Evolutionary conservation across 2,797 vertebrate genomes (phyloP), one percentile per base, ranked within the genome.

Genomic region (Etheostoma nigrum): DNA sequence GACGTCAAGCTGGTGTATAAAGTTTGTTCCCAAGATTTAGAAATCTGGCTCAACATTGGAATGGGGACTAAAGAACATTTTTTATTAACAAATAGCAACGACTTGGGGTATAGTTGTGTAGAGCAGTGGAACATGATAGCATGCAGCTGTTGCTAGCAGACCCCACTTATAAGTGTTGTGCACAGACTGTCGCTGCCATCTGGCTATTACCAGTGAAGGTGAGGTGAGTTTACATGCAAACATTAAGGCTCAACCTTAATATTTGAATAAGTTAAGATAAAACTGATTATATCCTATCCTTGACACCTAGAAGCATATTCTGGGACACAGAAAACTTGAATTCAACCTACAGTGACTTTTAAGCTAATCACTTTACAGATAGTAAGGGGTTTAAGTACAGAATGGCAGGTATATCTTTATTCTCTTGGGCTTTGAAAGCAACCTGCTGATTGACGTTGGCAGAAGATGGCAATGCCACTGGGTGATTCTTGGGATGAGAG

Each of bases 71-170:
- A 85, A 80, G 74, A 86, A 77, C 12, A 42, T 80, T 88, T 44
- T 90, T 85, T 89, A 89, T 91, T 84, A 90, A 91, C 79, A 77
- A 90, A 83, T 87, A 83, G 72, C 74, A 23, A 72, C 75, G 78
- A 78, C 85, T 85, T 63, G 76, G 90, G 67, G 65, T 85, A 70
- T 79, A 75, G 85, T 87, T 76, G 65, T 90, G 84, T 82, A 70
- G 84, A 90, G 86, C 84, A 86, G 82, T 64, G 79, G 74, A 85
- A 86, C 78, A 82, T 30, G 30, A 30, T 62, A 78, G 64, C 68
- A 75, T 81, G 60, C 91, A 93, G 93, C 91, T 94, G 94, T 92
- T 92, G 76, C 82, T 49, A 81, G 83, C 85, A 90, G 83, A 90
- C 86, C 88, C 82, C 74, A 83, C 82, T 91, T 90, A 88, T 86